phyloP scores from a whole-genome alignment of 2,797 vertebrate genomes.

The Labroides dimidiatus region DNA sequence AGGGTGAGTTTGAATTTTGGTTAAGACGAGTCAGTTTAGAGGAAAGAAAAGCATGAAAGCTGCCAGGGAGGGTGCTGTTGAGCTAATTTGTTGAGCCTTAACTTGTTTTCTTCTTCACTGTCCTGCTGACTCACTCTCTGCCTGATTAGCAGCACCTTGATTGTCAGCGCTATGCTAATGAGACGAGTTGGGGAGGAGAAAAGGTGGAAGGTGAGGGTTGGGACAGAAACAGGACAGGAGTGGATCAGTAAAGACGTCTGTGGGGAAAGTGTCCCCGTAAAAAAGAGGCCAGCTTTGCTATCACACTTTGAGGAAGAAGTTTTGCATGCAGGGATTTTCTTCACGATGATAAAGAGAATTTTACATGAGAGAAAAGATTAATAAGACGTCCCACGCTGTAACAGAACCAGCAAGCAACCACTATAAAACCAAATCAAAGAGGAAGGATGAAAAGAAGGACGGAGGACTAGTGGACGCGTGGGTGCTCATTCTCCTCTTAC shows the following conservation, averaged over 20 bases:
- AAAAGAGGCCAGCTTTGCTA: constrained; percentile 10
- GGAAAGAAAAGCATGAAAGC: constrained; percentile 13
- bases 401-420: constrained; percentile 1
- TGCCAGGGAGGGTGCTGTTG: background rate
- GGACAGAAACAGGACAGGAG: constrained; percentile 39
- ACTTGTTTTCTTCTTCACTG: constrained; percentile 8
- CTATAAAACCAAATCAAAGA: background rate
- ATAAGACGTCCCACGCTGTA: background rate
- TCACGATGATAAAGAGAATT: background rate
- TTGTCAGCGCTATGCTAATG: constrained; percentile 29
- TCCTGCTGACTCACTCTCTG: constrained; percentile 37
- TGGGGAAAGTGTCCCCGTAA: constrained; percentile 22
- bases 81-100: constrained; percentile 1
- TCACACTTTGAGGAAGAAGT: constrained; percentile 11
- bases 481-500: constrained; percentile 89
- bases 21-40: background rate
- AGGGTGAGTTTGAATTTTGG: background rate
- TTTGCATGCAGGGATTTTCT: constrained; percentile 33
- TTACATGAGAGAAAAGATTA: background rate
- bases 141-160: constrained; percentile 10
- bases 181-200: constrained; percentile 23
- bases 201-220: background rate
- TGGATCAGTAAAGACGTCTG: constrained; percentile 3
- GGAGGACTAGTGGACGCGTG: constrained; percentile 40
- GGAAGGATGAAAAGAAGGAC: constrained; percentile 4